Conservation (phyloP, 2,797 vertebrate genomes). For the Alca torda region DNA sequence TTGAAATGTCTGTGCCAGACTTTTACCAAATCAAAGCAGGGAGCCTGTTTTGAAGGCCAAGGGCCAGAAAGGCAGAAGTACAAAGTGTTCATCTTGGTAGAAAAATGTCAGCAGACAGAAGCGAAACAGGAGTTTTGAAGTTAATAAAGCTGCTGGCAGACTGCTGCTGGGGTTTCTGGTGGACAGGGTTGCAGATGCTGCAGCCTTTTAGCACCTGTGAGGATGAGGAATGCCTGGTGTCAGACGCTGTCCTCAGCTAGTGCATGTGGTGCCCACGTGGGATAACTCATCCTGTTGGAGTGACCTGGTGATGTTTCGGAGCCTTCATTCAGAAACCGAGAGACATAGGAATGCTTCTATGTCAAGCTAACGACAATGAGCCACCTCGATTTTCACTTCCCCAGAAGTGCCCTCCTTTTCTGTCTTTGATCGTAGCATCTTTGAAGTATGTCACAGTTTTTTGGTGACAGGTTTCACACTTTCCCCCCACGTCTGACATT, state of each 20-base stretch:
- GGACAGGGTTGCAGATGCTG: neutral
- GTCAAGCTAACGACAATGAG: neutral
- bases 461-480: neutral
- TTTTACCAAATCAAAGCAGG: neutral
- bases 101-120: neutral
- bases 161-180: neutral
- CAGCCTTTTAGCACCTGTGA: neutral
- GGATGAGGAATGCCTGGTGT: neutral
- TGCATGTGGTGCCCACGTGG: accelerated
- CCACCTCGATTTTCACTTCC: neutral
- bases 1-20: neutral
- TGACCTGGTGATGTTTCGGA: accelerated
- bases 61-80: neutral
- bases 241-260: neutral
- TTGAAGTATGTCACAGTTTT: neutral
- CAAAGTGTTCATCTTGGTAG: neutral
- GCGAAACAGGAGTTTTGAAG: neutral
- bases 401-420: neutral
- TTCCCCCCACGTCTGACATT: neutral
- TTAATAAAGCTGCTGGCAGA: neutral
- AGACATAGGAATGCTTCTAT: neutral
- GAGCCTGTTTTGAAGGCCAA: neutral
- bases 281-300: neutral
- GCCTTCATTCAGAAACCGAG: neutral
- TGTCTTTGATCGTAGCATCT: neutral